Evolutionary conservation across 1,140 invertebrate genomes (phyloP), one percentile per base, ranked within the genome.

Genomic region (Drosophila pachea): DNA sequence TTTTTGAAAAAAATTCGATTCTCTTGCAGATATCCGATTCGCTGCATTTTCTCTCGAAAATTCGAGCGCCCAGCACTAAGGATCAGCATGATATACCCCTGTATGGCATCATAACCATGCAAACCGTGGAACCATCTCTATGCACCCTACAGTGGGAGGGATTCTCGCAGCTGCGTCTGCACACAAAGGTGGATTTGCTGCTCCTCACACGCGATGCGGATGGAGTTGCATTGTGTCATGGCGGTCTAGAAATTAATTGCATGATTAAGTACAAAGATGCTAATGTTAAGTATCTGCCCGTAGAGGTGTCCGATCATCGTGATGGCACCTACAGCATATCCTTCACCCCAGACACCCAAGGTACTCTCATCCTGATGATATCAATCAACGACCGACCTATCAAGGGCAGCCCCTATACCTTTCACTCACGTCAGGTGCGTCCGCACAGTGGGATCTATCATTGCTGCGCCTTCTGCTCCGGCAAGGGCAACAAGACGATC

Each of bases 401-500:
- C 42, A 92, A 93, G 91, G 91, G 91, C 12, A 93, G 92, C 78
- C 93, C 93, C 12, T 93, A 92, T 73, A 78, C 90, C n/a, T 91
- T 93, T 38, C 87, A 88, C 33, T 92, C 91, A 2, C 89, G 92
- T 45, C 90, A 91, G 45, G 82, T 91, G 40, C 88, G 91, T 52
- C 90, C 91, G 0, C 95, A 95, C 74, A 90, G 89, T 43, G 95
- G 94, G 0, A 92, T 93, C 71, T 95, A 92, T 90, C 95, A 95
- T 88, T 95, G 94, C 77, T 95, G 94, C 74, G 92, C 94, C n/a
- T 95, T 95, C 83, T 95, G 95, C 79, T 95, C 95, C 0, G 94
- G 94, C 65, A 93, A 93, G 9, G 94, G 94, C 9, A 93, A 90
- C 65, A 93, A 94, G 68, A 92, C 92, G 73, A 92, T 92, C 0